Evolutionary conservation across 1,140 invertebrate genomes (phyloP).

Genomic region (Drepana arcuata): DNA sequence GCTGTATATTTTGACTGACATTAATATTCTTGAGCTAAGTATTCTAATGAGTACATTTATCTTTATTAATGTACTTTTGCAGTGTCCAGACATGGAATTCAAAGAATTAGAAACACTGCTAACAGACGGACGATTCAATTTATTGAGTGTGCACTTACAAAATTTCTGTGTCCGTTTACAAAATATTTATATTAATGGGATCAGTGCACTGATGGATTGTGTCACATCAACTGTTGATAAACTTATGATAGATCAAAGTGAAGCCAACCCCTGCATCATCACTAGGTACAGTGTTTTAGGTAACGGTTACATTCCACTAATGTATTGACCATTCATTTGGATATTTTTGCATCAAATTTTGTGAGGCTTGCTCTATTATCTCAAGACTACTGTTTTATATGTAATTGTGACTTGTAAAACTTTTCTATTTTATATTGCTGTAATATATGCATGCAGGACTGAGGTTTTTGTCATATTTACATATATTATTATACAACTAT

Average conservation of each 20-base stretch:
- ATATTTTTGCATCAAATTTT: too few species aligned
- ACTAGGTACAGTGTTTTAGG: constrained; percentile 66
- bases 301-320: too few species aligned
- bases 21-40: too few species aligned
- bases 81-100: constrained; percentile 70
- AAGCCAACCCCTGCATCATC: constrained; percentile 52
- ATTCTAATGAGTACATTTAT: constrained; percentile 4
- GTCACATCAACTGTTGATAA: constrained; percentile 62
- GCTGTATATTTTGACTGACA: too few species aligned
- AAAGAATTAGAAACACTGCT: constrained; percentile 62
- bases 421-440: too few species aligned
- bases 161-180: constrained; percentile 67
- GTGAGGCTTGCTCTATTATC: too few species aligned
- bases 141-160: constrained; percentile 62
- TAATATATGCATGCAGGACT: too few species aligned
- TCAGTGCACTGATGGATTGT: constrained; percentile 64
- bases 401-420: too few species aligned
- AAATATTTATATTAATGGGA: constrained; percentile 64
- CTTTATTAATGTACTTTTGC: constrained; percentile 8
- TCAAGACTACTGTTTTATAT: too few species aligned
- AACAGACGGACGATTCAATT: constrained; percentile 63
- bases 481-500: too few species aligned
- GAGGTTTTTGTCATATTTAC: too few species aligned
- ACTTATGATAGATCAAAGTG: constrained; percentile 57
- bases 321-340: too few species aligned